phyloP scores from a whole-genome alignment of 2,797 vertebrate species.

The Girardinus metallicus region DNA sequence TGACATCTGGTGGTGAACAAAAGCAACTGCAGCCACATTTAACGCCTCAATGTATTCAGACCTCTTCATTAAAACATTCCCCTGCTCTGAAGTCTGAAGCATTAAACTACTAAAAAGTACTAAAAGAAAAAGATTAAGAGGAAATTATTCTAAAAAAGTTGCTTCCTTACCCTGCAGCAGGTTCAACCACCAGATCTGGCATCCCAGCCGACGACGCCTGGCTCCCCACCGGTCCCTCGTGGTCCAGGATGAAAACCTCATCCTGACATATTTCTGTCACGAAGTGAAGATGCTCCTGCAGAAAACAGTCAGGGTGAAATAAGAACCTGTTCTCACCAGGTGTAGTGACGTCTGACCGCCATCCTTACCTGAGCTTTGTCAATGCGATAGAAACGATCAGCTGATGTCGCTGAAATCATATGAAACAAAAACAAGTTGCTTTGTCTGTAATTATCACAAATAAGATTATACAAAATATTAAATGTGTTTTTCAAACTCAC shows the following conservation, averaged over 20 bases:
- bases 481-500: constrained; percentile 79
- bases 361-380: constrained; percentile 94
- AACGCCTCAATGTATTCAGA: not conserved
- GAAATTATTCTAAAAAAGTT: not conserved
- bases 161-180: constrained; percentile 85
- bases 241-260: constrained; percentile 96
- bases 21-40: not conserved
- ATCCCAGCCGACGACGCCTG: constrained; percentile 84
- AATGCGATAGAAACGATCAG: constrained; percentile 97
- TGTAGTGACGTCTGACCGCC: not conserved
- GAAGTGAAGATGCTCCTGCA: constrained; percentile 97
- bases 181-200: constrained; percentile 96
- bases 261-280: constrained; percentile 98
- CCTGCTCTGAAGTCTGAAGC: not conserved
- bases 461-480: not conserved
- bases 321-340: not conserved
- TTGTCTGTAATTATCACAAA: not conserved
- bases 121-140: not conserved
- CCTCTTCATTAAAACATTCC: not conserved
- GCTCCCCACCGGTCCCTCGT: constrained; percentile 78
- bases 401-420: constrained; percentile 90
- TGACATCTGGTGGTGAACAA: not conserved
- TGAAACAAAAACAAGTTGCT: not conserved
- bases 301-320: not conserved
- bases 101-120: not conserved